phyloP scores from a whole-genome alignment of 2,888 invertebrate genomes.

The Pandemis cinnamomeana region DNA sequence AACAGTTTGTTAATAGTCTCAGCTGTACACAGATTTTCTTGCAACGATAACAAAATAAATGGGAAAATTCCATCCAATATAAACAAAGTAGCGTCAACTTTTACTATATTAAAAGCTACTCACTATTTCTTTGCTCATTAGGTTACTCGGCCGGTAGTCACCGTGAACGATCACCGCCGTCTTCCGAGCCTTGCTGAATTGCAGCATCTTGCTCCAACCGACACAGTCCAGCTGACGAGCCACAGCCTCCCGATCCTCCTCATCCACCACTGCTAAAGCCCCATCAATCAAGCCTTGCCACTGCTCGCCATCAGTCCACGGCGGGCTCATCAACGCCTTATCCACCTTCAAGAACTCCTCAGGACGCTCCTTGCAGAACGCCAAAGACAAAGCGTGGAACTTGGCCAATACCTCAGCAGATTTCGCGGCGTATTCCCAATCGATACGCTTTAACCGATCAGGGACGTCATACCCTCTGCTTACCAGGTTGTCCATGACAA shows the following conservation, averaged over 20 bases:
- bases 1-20: too few species aligned
- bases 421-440: conserved; percentile 27
- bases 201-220: background rate
- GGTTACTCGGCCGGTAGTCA: conserved; percentile 24
- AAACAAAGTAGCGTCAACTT: too few species aligned
- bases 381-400: conserved; percentile 31
- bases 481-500: conserved; percentile 31
- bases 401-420: conserved; percentile 17
- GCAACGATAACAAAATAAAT: background rate
- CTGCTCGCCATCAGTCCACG: background rate
- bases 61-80: background rate
- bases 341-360: conserved; percentile 9
- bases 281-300: conserved; percentile 16
- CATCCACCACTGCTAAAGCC: conserved; percentile 9
- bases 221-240: conserved; percentile 3
- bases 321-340: background rate
- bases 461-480: conserved; percentile 13
- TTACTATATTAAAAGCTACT: background rate
- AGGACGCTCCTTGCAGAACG: conserved; percentile 10
- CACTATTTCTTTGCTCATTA: conserved; percentile 19
- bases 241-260: conserved; percentile 14
- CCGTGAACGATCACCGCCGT: conserved; percentile 15
- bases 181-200: conserved; percentile 7
- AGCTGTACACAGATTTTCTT: background rate
- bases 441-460: conserved; percentile 12